Evolutionary conservation across 2,888 invertebrate genomes (phyloP), one percentile per base, ranked within the genome.

Genomic region (Andrena bucephala): DNA sequence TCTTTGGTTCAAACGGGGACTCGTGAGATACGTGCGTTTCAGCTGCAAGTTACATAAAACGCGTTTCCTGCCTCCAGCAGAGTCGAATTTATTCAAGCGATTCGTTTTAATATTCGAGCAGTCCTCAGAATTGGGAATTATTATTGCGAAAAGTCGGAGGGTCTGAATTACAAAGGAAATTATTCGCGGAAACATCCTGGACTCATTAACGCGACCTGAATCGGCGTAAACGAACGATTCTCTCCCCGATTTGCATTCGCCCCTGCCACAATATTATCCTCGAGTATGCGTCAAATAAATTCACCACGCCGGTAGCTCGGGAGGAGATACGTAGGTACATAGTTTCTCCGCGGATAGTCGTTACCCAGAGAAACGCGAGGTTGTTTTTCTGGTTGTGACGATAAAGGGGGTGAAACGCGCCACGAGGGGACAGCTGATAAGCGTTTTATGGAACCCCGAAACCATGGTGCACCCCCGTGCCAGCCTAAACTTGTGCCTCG

Each of bases 381-480:
- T 2, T 70, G 69, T 69, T 63, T 65, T 24, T 65, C 52, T 27
- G 36, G 20, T 13, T 16, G 52, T 1, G 1, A 29, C 69, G 69
- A 81, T 81, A 74, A 81, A 62, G 13, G 8, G 27, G 24, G 54
- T 16, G 54, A 36, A 60, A 36, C 10, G 20, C 16, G 33, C 36
- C 4, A 24, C 13, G 48, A 31, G 69, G 36, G 54, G 63, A 31
- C 69, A 10, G 16, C 8, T 60, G 67, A 82, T 75, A 82, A 82
- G 57, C 50, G 81, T 81, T 81, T 81, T 62, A 81, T 67, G 62
- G 50, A 7, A 57, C 20, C 8, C 48, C 62, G 52, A 65, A 66
- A 4, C 42, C 48, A 33, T 65, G 31, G 59, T 63, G 59, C 50
- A 42, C 10, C 66, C 24, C 13, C 36, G 65, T 66, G 50, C 42